phyloP scores from a whole-genome alignment of 2,888 invertebrate species.

The Serripes groenlandicus region DNA sequence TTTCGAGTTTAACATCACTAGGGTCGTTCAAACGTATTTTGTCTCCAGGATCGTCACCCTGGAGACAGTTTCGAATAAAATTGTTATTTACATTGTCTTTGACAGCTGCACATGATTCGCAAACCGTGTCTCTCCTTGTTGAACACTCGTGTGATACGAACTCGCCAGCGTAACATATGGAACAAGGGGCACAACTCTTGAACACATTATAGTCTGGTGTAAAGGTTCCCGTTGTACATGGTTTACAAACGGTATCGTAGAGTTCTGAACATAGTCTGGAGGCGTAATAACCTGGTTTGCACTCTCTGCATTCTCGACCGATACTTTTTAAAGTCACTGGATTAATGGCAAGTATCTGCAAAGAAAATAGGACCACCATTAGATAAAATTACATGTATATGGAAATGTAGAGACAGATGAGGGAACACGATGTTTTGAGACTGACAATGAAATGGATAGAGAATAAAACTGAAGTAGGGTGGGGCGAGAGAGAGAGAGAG shows the following conservation, averaged over 20 bases:
- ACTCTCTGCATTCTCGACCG: constrained; percentile 58
- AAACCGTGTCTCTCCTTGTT: constrained; percentile 61
- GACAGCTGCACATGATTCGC: constrained; percentile 65
- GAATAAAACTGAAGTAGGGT: not conserved
- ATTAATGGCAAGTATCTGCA: constrained; percentile 25
- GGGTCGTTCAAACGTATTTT: not conserved
- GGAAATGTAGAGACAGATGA: too few relatives aligned
- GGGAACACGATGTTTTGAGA: too few relatives aligned
- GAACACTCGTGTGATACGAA: constrained; percentile 65
- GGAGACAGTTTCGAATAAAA: constrained; percentile 43
- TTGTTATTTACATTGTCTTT: constrained; percentile 33
- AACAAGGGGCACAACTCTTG: constrained; percentile 60
- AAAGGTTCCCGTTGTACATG: constrained; percentile 63
- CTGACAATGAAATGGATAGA: not conserved
- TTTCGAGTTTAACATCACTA: constrained; percentile 19
- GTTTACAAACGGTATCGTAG: constrained; percentile 72
- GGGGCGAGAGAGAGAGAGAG: not conserved
- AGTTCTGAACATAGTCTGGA: constrained; percentile 60
- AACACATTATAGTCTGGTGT: constrained; percentile 43
- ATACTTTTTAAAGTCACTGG: constrained; percentile 11
- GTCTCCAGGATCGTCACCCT: constrained; percentile 37
- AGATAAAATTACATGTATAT: too few relatives aligned
- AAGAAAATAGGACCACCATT: constrained; percentile 23
- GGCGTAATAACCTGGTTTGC: constrained; percentile 71
- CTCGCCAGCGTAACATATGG: constrained; percentile 64